Conservation (phyloP, 2,113 vertebrate species). For the Eupsittula cactorum region DNA sequence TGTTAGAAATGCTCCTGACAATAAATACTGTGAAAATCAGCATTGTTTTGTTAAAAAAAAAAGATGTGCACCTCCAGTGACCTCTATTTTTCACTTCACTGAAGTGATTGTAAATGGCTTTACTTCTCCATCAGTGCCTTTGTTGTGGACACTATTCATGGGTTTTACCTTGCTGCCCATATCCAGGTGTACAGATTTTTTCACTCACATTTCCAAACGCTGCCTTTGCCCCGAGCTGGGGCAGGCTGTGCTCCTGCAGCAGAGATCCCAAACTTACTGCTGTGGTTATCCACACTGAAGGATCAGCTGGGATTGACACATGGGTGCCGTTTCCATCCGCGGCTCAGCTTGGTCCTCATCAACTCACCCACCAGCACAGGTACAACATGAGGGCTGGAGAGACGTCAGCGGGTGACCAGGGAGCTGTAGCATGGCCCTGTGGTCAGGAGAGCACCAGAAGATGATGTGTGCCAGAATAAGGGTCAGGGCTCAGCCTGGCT, state of each 20-base stretch:
- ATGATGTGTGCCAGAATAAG: not conserved
- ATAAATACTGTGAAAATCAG: slow-evolving; percentile 50
- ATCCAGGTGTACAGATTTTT: not conserved
- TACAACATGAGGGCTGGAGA: not conserved
- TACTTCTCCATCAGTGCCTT: not conserved
- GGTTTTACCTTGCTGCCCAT: not conserved
- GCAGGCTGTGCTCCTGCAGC: not conserved
- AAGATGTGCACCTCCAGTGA: not conserved
- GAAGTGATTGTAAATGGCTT: slow-evolving; percentile 11
- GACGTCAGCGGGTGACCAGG: rapidly evolving
- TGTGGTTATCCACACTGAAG: not conserved
- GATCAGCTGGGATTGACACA: rapidly evolving
- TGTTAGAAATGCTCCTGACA: slow-evolving; percentile 8
- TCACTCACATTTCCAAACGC: not conserved
- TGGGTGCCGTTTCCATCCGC: rapidly evolving
- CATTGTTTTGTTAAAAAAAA: slow-evolving; percentile 33
- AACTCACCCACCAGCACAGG: rapidly evolving
- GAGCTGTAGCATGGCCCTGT: not conserved
- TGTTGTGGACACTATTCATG: not conserved
- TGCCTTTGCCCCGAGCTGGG: rapidly evolving
- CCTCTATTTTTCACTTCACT: slow-evolving; percentile 61
- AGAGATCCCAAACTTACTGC: not conserved
- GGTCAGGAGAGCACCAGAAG: not conserved
- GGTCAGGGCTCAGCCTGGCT: not conserved
- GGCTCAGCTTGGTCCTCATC: not conserved